These are phyloP conservation scores for Melanotaenia duboulayi DNA, from an alignment of 2,113 vertebrate species.

Conservation along the genomic window DNA sequence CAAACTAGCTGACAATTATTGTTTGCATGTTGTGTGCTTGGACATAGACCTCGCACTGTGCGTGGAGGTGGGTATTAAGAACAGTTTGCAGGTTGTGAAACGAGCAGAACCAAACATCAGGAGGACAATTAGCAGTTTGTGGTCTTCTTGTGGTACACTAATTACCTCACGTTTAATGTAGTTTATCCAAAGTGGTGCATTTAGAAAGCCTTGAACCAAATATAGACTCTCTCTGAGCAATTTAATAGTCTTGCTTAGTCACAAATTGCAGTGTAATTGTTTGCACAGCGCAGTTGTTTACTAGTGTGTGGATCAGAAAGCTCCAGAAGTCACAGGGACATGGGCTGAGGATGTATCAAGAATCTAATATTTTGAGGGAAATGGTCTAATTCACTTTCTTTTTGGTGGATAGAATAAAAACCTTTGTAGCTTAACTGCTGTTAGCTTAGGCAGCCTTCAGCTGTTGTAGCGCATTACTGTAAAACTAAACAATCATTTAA, in stretches of 20 bases:
- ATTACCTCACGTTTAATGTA: slow-evolving; percentile 74
- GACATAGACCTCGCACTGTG: slow-evolving; percentile 34
- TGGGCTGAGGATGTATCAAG: neutral
- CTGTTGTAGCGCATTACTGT: too few species aligned
- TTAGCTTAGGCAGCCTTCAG: neutral
- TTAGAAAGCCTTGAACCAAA: slow-evolving; percentile 62
- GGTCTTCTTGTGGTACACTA: slow-evolving; percentile 61
- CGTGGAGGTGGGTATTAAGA: slow-evolving; percentile 27
- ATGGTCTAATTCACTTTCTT: neutral
- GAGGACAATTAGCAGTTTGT: slow-evolving; percentile 71
- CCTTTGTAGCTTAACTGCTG: neutral
- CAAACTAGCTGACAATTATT: slow-evolving; percentile 56
- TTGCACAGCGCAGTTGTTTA: slow-evolving; percentile 56
- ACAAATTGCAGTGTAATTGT: slow-evolving; percentile 59
- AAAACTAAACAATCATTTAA: too few species aligned
- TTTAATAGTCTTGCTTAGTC: slow-evolving; percentile 57
- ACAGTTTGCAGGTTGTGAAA: slow-evolving; percentile 48
- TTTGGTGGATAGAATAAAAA: neutral
- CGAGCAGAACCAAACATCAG: slow-evolving; percentile 53
- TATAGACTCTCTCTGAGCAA: slow-evolving; percentile 55
- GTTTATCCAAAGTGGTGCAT: slow-evolving; percentile 69
- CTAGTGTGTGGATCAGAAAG: slow-evolving; percentile 14
- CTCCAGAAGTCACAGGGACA: neutral
- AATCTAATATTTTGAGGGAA: neutral
- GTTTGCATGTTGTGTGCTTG: slow-evolving; percentile 33